Conservation (phyloP, 2,797 vertebrate species). For the Parauchenoglanis punctatus region DNA sequence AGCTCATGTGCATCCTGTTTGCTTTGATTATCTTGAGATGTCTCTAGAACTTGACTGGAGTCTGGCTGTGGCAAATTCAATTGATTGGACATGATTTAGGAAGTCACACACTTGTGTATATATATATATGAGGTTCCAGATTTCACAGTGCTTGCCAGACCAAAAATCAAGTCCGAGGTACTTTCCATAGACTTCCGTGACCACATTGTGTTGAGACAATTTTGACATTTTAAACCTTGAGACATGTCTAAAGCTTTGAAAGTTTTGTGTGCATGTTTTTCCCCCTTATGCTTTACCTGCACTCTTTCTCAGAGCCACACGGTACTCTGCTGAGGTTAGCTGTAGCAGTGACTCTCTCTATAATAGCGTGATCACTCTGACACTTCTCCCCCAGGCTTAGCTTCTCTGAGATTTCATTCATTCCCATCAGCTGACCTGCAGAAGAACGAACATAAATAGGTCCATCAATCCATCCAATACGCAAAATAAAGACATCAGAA, state of each 20-base stretch:
- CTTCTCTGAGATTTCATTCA: slow-evolving; percentile 95
- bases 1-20: neutral
- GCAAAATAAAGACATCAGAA: neutral
- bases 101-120: neutral
- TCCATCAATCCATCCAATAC: neutral
- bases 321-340: slow-evolving; percentile 93
- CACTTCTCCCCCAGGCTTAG: slow-evolving; percentile 78
- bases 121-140: too few relatives aligned
- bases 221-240: neutral
- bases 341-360: slow-evolving; percentile 84
- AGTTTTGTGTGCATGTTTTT: neutral
- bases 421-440: slow-evolving; percentile 93
- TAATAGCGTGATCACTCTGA: slow-evolving; percentile 83
- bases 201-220: neutral
- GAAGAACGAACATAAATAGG: slow-evolving; percentile 15
- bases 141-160: neutral
- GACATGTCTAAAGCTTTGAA: neutral
- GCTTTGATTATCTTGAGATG: neutral
- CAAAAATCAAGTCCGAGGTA: neutral
- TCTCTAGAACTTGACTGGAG: neutral
- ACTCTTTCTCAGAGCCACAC: slow-evolving; percentile 88
- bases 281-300: slow-evolving; percentile 78
- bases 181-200: neutral
- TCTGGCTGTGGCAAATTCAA: neutral
- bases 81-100: neutral